These are phyloP conservation scores for Pteronotus mesoamericanus DNA, from an alignment of 2,797 vertebrate species.

Conservation along the genomic window DNA sequence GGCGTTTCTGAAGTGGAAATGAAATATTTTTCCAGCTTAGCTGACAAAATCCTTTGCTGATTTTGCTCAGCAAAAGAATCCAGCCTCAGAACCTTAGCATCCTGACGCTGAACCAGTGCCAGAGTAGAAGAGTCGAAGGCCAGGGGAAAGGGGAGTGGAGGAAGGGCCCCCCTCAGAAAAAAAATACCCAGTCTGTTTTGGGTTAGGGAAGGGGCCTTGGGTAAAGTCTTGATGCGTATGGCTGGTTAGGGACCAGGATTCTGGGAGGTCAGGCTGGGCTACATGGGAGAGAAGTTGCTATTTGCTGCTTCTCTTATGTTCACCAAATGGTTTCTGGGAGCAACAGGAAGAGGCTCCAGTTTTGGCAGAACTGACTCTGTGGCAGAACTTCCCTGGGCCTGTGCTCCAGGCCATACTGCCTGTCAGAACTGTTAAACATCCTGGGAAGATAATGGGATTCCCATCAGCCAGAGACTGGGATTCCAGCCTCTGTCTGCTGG, in stretches of 20 bases:
- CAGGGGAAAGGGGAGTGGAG: background rate
- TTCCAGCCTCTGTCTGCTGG: background rate
- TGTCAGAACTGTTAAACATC: slow-evolving; percentile 64
- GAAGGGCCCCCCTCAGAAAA: background rate
- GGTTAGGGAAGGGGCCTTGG: background rate
- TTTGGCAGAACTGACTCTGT: slow-evolving; percentile 64
- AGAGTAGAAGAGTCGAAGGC: no score
- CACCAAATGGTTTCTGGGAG: slow-evolving; percentile 77
- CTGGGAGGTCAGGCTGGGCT: slow-evolving; percentile 79
- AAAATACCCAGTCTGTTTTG: background rate
- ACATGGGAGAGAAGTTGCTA: slow-evolving; percentile 85
- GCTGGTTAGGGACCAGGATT: slow-evolving; percentile 80
- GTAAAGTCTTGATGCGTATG: background rate
- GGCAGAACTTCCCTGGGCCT: slow-evolving; percentile 47
- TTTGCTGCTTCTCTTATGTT: slow-evolving; percentile 75
- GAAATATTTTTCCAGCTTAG: background rate
- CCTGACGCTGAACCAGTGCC: background rate
- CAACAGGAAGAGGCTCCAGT: background rate
- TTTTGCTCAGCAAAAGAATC: background rate
- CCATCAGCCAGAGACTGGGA: slow-evolving; percentile 37
- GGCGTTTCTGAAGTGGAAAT: background rate
- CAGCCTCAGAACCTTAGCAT: background rate
- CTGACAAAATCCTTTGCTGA: background rate
- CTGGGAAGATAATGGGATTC: slow-evolving; percentile 72
- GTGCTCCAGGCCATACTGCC: slow-evolving; percentile 66